Base-by-base conservation (phyloP, 2,797 vertebrate species). In the Pyrocephalus nanus region DNA sequence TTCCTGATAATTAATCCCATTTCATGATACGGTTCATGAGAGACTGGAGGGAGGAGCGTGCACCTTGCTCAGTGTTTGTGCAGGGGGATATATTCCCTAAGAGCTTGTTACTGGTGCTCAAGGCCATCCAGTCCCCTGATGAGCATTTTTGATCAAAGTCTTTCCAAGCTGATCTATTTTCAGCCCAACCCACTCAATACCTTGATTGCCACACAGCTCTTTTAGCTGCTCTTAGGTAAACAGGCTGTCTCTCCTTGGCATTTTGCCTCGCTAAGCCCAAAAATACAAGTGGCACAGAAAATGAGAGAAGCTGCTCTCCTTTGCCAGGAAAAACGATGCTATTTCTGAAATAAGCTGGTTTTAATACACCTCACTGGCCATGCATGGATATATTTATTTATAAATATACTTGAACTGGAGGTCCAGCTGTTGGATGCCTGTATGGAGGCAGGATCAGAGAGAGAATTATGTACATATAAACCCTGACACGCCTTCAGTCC, bases 161-260 rank as follows among this genome's bases (percentile, higher is more conserved):
- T 94, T 91, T 66, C 84, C 65, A 67, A 91, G 88, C 83, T 3
- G 90, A 96, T 96, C 96, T 97, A 96, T 97, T 97, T 97, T 96
- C 81, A 96, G 88, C 94, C 95, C 88, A 80, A 8, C 94, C 91
- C 74, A 91, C 94, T 96, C 92, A 53, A 87, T 95, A 94, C 94
- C 94, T 97, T 97, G 96, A 96, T 96, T 95, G 94, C 93, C 83
- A 82, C 91, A 75, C 60, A 81, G 93, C 92, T 94, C 94, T 95
- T 97, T 96, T 96, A 95, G 94, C 96, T 90, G 91, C 91, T 96
- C 79, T 38, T 87, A 95, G 95, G 94, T 97, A 97, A 97, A 97
- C 94, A 95, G 9, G 61, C 88, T 90, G 94, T 80, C 16, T 0
- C 85, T 95, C 80, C 89, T 78, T 95, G 91, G 96, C 96, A 74